These are phyloP conservation scores for Thelaira solivaga DNA, from an alignment of 2,888 invertebrate species.

Conservation along the genomic window DNA sequence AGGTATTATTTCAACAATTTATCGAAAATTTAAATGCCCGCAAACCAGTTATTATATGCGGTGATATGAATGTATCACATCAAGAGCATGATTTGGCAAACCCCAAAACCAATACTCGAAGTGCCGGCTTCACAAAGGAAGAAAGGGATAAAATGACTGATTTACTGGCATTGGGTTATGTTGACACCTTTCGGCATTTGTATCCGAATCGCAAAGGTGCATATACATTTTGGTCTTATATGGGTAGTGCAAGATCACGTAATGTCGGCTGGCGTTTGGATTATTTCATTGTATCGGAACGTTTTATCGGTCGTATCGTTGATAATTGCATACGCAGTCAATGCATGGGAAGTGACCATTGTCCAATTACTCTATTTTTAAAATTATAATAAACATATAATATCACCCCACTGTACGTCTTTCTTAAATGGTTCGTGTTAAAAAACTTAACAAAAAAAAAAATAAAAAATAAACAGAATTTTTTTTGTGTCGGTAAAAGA, in stretches of 20 bases:
- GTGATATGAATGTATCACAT: slow-evolving; percentile 99
- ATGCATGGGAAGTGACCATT: slow-evolving; percentile 97
- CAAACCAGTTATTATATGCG: slow-evolving; percentile 96
- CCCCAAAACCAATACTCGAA: slow-evolving; percentile 93
- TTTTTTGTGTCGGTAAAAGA: slow-evolving; percentile 32
- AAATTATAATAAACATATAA: slow-evolving; percentile 76
- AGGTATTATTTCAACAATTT: slow-evolving; percentile 87
- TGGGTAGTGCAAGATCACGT: slow-evolving; percentile 89
- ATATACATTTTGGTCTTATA: slow-evolving; percentile 98
- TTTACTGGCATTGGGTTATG: slow-evolving; percentile 87
- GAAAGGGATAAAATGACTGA: slow-evolving; percentile 94
- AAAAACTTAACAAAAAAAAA: too few species aligned
- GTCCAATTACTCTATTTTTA: slow-evolving; percentile 90
- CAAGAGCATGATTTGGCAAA: slow-evolving; percentile 95
- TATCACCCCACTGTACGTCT: background rate
- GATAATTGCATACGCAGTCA: slow-evolving; percentile 89
- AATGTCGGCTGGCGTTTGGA: slow-evolving; percentile 99
- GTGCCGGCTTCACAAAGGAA: slow-evolving; percentile 96
- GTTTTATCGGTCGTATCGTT: slow-evolving; percentile 86
- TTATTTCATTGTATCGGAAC: slow-evolving; percentile 93
- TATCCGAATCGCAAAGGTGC: slow-evolving; percentile 89
- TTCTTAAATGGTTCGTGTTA: too few species aligned
- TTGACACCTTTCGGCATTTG: slow-evolving; percentile 91
- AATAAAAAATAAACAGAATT: slow-evolving; percentile 5
- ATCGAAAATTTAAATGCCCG: slow-evolving; percentile 87